Conservation (phyloP, 1,140 invertebrate species). For the Polyergus mexicanus region DNA sequence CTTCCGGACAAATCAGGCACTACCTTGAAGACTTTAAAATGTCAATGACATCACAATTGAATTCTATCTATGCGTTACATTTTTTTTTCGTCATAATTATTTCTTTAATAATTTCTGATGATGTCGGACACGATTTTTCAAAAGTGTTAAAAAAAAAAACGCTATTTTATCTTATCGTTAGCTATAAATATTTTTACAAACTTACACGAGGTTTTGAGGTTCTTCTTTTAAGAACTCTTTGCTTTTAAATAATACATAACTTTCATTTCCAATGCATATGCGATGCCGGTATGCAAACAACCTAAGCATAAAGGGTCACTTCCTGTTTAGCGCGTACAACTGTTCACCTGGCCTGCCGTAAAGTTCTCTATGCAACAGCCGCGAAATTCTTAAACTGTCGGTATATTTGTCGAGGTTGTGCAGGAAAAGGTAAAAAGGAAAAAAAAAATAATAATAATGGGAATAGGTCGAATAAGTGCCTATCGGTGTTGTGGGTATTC, state of each 20-base stretch:
- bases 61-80: not conserved
- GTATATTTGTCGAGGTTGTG: constrained; percentile 21
- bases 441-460: constrained; percentile 2
- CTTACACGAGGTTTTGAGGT: too few species aligned
- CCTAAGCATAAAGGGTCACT: constrained; percentile 41
- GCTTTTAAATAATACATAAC: not conserved
- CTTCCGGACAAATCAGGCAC: constrained; percentile 13
- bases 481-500: constrained; percentile 63
- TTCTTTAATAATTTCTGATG: not conserved
- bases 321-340: constrained; percentile 62
- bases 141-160: not conserved
- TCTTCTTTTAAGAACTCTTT: not conserved
- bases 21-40: constrained; percentile 13
- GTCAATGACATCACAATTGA: not conserved
- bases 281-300: constrained; percentile 34
- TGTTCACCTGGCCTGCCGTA: constrained; percentile 64
- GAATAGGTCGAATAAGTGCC: constrained; percentile 64
- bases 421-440: constrained; percentile 22
- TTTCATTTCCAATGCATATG: constrained; percentile 28
- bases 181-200: not conserved
- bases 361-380: constrained; percentile 18
- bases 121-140: not conserved
- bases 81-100: not conserved
- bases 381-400: constrained; percentile 50
- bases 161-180: not conserved